Base-by-base conservation (phyloP, 2,113 vertebrate genomes). In the Edolisoma coerulescens region DNA sequence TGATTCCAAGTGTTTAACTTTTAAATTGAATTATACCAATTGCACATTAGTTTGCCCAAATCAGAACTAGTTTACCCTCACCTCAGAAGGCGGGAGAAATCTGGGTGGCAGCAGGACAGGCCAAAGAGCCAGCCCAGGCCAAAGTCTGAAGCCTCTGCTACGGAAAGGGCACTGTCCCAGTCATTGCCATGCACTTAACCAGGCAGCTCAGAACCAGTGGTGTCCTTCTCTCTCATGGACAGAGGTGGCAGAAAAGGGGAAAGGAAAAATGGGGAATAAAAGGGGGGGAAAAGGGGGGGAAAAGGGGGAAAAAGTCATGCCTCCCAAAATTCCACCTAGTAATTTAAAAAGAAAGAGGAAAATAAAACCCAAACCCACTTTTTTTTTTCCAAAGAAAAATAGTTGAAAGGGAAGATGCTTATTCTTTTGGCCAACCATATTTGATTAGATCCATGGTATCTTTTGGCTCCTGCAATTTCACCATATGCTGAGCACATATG, bases 301-400 rank as follows among this genome's bases (percentile, higher is more conserved):
- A 41, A 35, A 39, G 27, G 35, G 27, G 28, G 0, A 27, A 41
- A 35, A 68, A 6, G 3, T 50, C 44, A 73, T 3, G 24, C 0
- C 7, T 75, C 41, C 4, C 26, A 42, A 54, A 83, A 79, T 49
- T 27, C 17, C 10, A 41, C 17, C 6, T 56, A 7, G 9, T 22
- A 37, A 33, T 52, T 2, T 32, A 24, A 57, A 56, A 44, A 14
- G 7, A 32, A 53, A 4, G 2, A 28, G 22, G 69, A 16, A 50
- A n/a, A 16, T n/a, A 39, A 28, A 5, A 1, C 18, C 4, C 1
- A 81, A 81, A 37, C 24, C 5, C 23, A 44, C 1, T 12, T 16
- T 42, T 70, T 12, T 16, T 42, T 70, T 63, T 11, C 30, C 9
- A 32, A 67, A 78, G 19, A 8, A 23, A 54, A 59, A 15, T 1